Base-by-base conservation (phyloP, 2,888 invertebrate genomes). In the Eupithecia tripunctaria region DNA sequence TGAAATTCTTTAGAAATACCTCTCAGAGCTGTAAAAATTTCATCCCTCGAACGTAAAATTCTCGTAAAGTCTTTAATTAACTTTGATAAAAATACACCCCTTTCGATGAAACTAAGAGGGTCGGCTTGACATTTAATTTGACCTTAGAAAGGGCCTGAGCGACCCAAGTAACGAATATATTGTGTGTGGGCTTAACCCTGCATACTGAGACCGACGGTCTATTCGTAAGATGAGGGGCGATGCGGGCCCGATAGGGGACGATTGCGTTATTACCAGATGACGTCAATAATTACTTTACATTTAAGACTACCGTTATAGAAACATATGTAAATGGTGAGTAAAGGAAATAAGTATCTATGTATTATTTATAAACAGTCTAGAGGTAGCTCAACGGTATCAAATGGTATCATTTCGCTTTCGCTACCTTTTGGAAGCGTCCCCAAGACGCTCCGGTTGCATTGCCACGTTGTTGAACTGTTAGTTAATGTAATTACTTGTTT, bases 61-160 rank as follows among this genome's bases (percentile, higher is more conserved):
- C 51, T 74, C 79, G 74, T 78, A 74, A 78, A 76, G 65, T 76
- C 75, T 71, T 73, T 79, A 78, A 79, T 79, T 79, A 79, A 75
- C 73, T 59, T 72, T 73, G 73, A 78, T 77, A 73, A 74, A 79
- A 79, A 76, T 75, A 76, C 70, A 69, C 76, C 74, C 78, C 51
- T 68, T 68, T 68, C 43, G 51, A 41, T 32, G 68, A 64, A 47
- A 27, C 59, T 72, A n/a, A 41, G 38, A 41, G 43, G 71, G 68
- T 68, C 27, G 18, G n/a, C 21, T 29, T 70, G 59, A 72, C 75
- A 60, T 75, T 75, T 72, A 51, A 38, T 25, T 29, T 71, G 60
- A 68, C 74, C 70, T 74, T 68, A 66, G 47, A 47, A 66, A 14
- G 64, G 21, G 18, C 21, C 12, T 64, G 6, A n/a, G 51, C 38